These are phyloP conservation scores for Rhinoderma darwinii DNA, from an alignment of 2,113 vertebrate genomes.

Conservation along the genomic window DNA sequence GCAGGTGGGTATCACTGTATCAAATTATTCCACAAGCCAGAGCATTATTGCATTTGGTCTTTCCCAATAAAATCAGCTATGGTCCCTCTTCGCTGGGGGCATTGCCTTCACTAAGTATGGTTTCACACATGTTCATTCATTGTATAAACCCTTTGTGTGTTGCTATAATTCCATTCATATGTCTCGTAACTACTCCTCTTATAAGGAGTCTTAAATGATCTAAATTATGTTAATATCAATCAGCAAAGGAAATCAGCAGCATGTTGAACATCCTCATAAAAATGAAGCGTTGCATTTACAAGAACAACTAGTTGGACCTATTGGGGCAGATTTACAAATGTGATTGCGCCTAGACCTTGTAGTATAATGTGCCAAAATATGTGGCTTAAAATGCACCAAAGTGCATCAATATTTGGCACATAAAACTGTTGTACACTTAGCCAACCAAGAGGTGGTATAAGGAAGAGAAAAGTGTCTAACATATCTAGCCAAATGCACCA, in stretches of 20 bases:
- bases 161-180: background rate
- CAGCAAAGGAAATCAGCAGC: background rate
- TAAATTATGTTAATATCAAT: background rate
- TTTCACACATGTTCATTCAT: constrained; percentile 18
- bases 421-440: too few species aligned
- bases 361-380: too few species aligned
- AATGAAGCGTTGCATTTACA: too few species aligned
- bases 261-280: background rate
- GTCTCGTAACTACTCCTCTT: background rate
- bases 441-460: too few species aligned
- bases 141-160: constrained; percentile 5
- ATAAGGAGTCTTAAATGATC: background rate
- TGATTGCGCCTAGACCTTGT: too few species aligned
- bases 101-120: constrained; percentile 4
- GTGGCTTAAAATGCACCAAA: too few species aligned
- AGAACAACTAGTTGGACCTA: too few species aligned
- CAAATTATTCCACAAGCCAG: constrained; percentile 40
- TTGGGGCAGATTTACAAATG: too few species aligned
- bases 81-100: background rate
- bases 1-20: constrained; percentile 28
- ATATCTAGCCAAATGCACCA: too few species aligned
- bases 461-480: too few species aligned
- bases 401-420: too few species aligned
- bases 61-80: constrained; percentile 35
- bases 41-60: constrained; percentile 48